These are phyloP conservation scores for Augochlorella aurata DNA, from an alignment of 2,888 invertebrate genomes.

Conservation along the genomic window DNA sequence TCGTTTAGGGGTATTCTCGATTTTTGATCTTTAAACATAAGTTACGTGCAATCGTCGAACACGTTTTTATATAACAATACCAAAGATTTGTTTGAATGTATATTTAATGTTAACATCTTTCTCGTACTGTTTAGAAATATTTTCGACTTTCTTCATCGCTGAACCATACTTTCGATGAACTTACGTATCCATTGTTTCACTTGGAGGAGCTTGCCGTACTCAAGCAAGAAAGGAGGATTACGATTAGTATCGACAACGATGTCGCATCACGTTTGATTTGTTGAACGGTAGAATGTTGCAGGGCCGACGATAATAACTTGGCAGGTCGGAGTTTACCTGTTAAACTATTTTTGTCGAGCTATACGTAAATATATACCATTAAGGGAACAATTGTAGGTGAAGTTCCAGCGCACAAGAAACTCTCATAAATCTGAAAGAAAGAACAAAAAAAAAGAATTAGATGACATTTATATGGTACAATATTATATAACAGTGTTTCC, in stretches of 20 bases:
- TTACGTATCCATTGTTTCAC: slow-evolving; percentile 10
- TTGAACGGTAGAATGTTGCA: slow-evolving; percentile 9
- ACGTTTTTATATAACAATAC: slow-evolving; percentile 17
- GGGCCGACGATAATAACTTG: slow-evolving; percentile 11
- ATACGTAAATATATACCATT: slow-evolving; percentile 37
- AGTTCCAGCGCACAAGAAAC: slow-evolving; percentile 55
- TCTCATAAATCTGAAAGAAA: slow-evolving; percentile 34
- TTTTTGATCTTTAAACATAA: slow-evolving; percentile 9
- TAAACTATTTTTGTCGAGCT: slow-evolving; percentile 10
- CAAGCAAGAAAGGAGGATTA: too few relatives aligned
- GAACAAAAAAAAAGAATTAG: slow-evolving; percentile 33
- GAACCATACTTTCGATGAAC: slow-evolving; percentile 16
- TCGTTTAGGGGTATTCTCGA: slow-evolving; percentile 3
- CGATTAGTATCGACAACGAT: slow-evolving; percentile 1
- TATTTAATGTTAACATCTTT: slow-evolving; percentile 6
- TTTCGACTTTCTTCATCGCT: slow-evolving; percentile 9
- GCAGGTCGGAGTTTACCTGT: slow-evolving; percentile 6
- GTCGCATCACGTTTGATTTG: slow-evolving; percentile 17
- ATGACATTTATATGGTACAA: slow-evolving; percentile 38
- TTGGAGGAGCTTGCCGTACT: slow-evolving; percentile 3
- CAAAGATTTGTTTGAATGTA: slow-evolving; percentile 33
- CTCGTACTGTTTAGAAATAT: slow-evolving; percentile 7
- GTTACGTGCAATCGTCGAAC: slow-evolving; percentile 8
- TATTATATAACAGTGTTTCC: slow-evolving; percentile 50
- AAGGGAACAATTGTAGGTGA: slow-evolving; percentile 56